phyloP scores from a whole-genome alignment of 2,113 vertebrate genomes.

The Ochotona princeps region DNA sequence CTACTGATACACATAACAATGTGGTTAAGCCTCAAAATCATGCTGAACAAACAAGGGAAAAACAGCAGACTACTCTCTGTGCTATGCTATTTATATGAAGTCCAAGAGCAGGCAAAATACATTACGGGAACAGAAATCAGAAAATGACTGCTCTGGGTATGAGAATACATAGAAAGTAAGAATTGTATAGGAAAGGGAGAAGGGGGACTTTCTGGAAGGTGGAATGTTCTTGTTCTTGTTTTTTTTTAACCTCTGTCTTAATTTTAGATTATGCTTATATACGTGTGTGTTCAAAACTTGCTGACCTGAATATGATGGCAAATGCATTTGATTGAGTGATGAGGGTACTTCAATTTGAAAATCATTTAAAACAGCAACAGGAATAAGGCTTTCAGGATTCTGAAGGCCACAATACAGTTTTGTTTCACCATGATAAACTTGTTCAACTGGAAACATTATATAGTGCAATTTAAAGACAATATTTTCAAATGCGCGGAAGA shows the following conservation, averaged over 20 bases:
- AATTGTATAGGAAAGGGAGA: background rate
- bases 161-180: too few species aligned
- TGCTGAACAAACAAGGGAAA: background rate
- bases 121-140: background rate
- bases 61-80: background rate
- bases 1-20: background rate
- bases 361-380: background rate
- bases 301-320: background rate
- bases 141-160: background rate
- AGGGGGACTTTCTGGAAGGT: background rate
- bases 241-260: background rate
- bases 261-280: background rate
- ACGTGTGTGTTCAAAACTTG: constrained; percentile 2
- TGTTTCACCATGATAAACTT: background rate
- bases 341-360: background rate
- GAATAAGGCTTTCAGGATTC: background rate
- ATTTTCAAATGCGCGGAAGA: background rate
- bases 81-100: background rate
- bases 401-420: background rate
- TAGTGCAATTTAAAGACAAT: background rate
- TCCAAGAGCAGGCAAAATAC: background rate
- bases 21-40: background rate
- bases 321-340: constrained; percentile 1
- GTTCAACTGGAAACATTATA: background rate
- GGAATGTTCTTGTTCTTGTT: background rate